Base-by-base conservation (phyloP, 2,113 vertebrate genomes). In the Ranitomeya imitator region DNA sequence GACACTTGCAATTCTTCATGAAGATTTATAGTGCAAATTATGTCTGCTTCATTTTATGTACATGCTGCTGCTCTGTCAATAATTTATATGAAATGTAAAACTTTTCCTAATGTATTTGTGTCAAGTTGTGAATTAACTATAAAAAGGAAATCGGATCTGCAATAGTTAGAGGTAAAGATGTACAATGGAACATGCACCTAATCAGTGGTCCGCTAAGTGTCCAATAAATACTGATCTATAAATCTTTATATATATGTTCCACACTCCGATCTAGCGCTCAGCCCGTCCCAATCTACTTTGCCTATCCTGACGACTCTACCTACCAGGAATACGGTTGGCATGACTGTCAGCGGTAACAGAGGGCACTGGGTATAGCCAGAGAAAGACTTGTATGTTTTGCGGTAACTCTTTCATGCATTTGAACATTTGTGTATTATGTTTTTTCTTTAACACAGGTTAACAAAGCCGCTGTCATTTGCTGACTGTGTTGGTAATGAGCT, bases 401-500 rank as follows among this genome's bases (percentile, higher is more conserved):
- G 65, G 23, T 31, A 31, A 54, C 6, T 55, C 37, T 26, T 0
- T 71, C 8, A 69, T 71, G 10, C 7, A 59, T 31, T 81, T 11
- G 2, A 83, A 52, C 16, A 83, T 81, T 26, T 91, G 91, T 57
- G 23, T 90, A 84, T 90, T 18, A 91, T 90, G 90, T 60, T 51
- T 91, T 90, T 89, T 18, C 91, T 90, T 91, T 61, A 31, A 91
- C 90, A n/a, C 78, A 97, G 96, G 92, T 92, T 97, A 90, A 97
- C 96, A 76, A 97, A 97, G 88, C 96, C 96, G 78, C 88, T 97
- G 92, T 96, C 96, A 0, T 97, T 97, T 86, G 96, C 96, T 6
- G 96, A 97, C 82, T 97, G 96, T 81, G 95, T 97, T 77, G 96
- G 96, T 45, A 96, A 97, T 93, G 96, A 97, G 87, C 93, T 97